A percentile compares a stretch with the other conserved stretches of the same genome.
Conservation (phyloP, 2,797 vertebrate species). For the Scolopax bukidnonensis region DNA sequence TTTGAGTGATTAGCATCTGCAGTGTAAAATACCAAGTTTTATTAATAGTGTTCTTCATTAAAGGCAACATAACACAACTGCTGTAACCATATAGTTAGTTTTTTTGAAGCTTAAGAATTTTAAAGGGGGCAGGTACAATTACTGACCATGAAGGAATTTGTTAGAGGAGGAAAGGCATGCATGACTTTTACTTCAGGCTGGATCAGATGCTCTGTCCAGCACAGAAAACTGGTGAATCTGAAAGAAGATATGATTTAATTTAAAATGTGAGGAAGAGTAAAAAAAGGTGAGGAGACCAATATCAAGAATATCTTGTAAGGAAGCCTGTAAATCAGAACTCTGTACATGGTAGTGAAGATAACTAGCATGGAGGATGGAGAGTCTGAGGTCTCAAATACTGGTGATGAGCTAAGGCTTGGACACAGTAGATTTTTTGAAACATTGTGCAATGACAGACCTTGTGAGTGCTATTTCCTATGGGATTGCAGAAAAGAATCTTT, state of each 20-base stretch:
- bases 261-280: background rate
- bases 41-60: background rate
- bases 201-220: accelerated
- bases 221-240: background rate
- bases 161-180: background rate
- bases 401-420: background rate
- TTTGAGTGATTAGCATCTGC: background rate
- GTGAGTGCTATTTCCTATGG: background rate
- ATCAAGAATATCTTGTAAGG: background rate
- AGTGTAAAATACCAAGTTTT: background rate
- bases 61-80: background rate
- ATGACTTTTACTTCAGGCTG: background rate
- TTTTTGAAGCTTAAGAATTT: background rate
- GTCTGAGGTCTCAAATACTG: background rate
- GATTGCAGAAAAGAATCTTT: background rate
- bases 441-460: background rate
- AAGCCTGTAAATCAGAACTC: background rate
- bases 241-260: background rate
- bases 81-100: background rate
- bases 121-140: background rate
- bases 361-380: background rate
- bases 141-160: background rate
- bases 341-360: background rate
- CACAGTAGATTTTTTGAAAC: background rate
- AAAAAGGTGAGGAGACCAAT: background rate